Evolutionary conservation across 1,140 invertebrate genomes (phyloP), one percentile per base, ranked within the genome.

Genomic region (Parapsyche elsis): DNA sequence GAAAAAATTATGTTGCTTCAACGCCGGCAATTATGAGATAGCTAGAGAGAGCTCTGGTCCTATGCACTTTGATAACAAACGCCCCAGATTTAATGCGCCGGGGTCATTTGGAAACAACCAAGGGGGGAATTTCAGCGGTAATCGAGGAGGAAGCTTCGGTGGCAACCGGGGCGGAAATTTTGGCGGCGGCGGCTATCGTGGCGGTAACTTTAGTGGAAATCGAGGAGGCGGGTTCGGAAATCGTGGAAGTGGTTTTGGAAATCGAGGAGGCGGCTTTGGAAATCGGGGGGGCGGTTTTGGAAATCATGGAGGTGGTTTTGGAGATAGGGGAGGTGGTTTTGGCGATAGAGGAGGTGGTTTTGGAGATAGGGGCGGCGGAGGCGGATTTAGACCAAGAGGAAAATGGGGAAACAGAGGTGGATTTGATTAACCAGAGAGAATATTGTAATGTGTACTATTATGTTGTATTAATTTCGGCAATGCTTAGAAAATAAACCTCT

Each of bases 21-120:
- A 93, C 83, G 91, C 95, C 0, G 94, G 94, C 0, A 92, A 95
- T 84, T 92, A 89, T 83, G 90, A 91, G 73, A 90, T 95, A 83
- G 88, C 91, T 1, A 91, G 91, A 2, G 86, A 91, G 0, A 84
- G 64, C 85, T 78, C 80, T 9, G 88, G 86, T 74, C 87, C 74
- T 16, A 88, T 84, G 84, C 83, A 86, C 61, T 80, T 83, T 0
- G 87, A 88, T 30, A 85, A 84, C 0, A 83, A 86, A 0, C 87
- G 87, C 10, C 83, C 88, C 16, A 86, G 86, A 53, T 64, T 76
- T n/a, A 19, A 12, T 74, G 16, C 9, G 1, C 7, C 30, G 9
- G 71, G 71, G 19, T 23, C 21, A 23, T 46, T 24, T 75, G 73
- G 45, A n/a, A 57, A 44, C 19, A 64, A 21, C 49, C 71, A 49